Base-by-base conservation (phyloP, 2,113 vertebrate genomes). In the Chaenocephalus aceratus region DNA sequence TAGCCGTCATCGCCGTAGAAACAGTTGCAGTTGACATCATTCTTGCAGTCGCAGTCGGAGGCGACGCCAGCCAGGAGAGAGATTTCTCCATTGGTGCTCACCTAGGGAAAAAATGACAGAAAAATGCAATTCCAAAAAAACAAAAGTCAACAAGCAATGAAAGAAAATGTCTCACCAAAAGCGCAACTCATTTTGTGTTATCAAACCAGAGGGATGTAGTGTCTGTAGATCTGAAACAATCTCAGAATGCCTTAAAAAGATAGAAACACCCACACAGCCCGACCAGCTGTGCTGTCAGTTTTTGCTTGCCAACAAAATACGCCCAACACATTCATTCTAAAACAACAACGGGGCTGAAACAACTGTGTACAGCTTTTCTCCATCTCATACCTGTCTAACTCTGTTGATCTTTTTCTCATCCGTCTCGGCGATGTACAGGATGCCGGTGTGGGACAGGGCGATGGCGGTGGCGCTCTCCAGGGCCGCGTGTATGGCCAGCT, bases 331-430 rank as follows among this genome's bases (percentile, higher is more conserved):
- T 62, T 69, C 0, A 46, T 69, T 77, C 18, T 16, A 72, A 63
- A 82, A 77, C 56, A 71, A 61, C 23, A 41, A 26, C 34, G 34
- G 9, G 71, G 15, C 21, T 56, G 16, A 49, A 30, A 73, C 48
- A 45, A n/a, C 26, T 13, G 41, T 36, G 14, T 8, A 13, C 46
- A 52, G 48, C 1, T 3, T 21, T 23, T 26, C 23, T 73, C 54
- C 10, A 8, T 67, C 66, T 70, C 54, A 0, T 86, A 93, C 93
- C 91, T 94, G 93, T 91, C 93, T 69, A 8, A 99, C 96, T 14
- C 98, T 96, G 93, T 98, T 99, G 81, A 99, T 99, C 94, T 98
- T 99, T 87, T 99, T 99, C 96, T 99, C 98, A 5, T 99, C 98
- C 0, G 98, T 99, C 94, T 99, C 98, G 2, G 97, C 96, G 91